Evolutionary conservation across 2,888 invertebrate genomes (phyloP), one percentile per base, ranked within the genome.

Genomic region (Tachina lurida): DNA sequence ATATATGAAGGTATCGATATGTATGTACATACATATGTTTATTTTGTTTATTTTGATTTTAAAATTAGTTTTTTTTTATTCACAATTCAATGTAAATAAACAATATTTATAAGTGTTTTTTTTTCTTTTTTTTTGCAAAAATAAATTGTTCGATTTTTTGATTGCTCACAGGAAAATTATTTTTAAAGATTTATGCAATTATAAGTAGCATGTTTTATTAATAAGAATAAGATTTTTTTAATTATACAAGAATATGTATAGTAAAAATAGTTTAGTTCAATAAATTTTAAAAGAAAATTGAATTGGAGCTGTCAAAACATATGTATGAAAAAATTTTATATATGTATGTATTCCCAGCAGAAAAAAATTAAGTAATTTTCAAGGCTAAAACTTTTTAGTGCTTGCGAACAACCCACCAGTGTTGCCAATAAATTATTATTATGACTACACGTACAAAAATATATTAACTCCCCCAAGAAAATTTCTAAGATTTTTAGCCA

Each of bases 41-140:
- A n/a, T 45, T 43, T 52, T 73, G 60, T 60, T 52, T 73, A 47
- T 60, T 73, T 73, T 47, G 60, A 47, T 56, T 19, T 41, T 9
- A 54, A 68, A 68, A 54, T 8, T 41, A 1, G 7, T 52, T 17
- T 52, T n/a, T 22, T 19, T 45, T 15, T 19, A 39, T n/a, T n/a
- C 15, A 60, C 31, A 47, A 47, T 65, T 65, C 31, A 15, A 31
- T 47, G 22, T 65, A 73, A 47, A 71, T 31, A 71, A 47, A 47
- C 15, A 31, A 60, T 17, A 22, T 47, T 68, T 17, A 17, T 15
- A 31, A 2, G 31, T 31, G n/a, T n/a, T n/a, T n/a, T n/a, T n/a
- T 31, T 31, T 31, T 31, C 3, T 22, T 22, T 22, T 31, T 68
- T 43, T 70, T 49, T 56, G 22, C 10, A 22, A 65, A 47, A n/a